Base-by-base conservation (phyloP, 2,888 invertebrate genomes). In the Amitus sp. region DNA sequence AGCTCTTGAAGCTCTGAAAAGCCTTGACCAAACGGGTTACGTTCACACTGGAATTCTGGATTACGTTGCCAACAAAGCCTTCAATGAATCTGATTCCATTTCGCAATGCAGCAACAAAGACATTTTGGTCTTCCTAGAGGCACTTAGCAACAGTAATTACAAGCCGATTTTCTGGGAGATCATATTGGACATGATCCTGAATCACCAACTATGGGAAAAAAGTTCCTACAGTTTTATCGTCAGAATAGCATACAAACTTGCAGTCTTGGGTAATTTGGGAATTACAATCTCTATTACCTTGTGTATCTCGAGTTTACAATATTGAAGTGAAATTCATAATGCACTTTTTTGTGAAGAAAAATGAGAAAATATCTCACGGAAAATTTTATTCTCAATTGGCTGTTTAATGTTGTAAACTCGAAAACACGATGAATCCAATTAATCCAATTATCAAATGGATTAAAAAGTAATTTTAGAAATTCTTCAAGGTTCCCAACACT, bases 191-290 rank as follows among this genome's bases (percentile, higher is more conserved):
- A 77, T 83, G 27, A 81, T 88, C 42, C 72, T 84, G 0, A 65
- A 73, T 0, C 84, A 82, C 9, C 79, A 60, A 13, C 51, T 72
- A 71, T 19, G 63, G 55, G 57, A 73, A 54, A 42, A 53, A 18
- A 18, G 62, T 59, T 50, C 57, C 59, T 74, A 72, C 9, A 80
- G 85, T 0, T 58, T 86, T 18, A 84, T 86, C 0, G 45, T 27
- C 4, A 84, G 85, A 70, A 74, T 88, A 45, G 85, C 86, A 15
- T 66, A 87, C 0, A 84, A 88, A 60, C 78, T 91, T 51, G 85
- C 87, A 1, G 83, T 87, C 0, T 77, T 91, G 10, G 87, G 87
- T n/a, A n/a, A n/a, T n/a, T n/a, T n/a, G n/a, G n/a, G n/a, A n/a
- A n/a, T n/a, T n/a, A n/a, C n/a, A n/a, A n/a, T n/a, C n/a, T n/a